phyloP scores from a whole-genome alignment of 2,113 vertebrate species.

The Serranochromis macrocephalus region DNA sequence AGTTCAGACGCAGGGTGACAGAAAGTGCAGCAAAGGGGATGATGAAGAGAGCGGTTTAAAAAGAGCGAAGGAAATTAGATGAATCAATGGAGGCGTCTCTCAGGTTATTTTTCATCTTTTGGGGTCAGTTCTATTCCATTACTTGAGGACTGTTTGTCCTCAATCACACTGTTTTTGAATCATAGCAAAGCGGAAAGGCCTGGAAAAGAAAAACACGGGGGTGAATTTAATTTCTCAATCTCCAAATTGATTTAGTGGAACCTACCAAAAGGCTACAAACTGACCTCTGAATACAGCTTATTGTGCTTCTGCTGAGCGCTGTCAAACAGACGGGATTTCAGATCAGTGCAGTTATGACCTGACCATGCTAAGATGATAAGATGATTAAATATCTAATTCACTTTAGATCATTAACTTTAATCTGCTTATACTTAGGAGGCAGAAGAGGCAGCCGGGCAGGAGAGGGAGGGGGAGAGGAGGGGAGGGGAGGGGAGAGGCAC shows the following conservation, averaged over 20 bases:
- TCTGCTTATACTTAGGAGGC: constrained; percentile 62
- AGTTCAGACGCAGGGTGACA: constrained; percentile 48
- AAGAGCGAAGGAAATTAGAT: constrained; percentile 19
- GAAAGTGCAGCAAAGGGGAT: constrained; percentile 14
- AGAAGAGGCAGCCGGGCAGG: neutral
- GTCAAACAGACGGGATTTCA: constrained; percentile 62
- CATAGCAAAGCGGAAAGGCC: neutral
- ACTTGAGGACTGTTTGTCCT: constrained; percentile 23
- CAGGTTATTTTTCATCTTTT: constrained; percentile 23
- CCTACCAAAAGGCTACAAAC: neutral
- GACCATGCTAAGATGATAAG: constrained; percentile 66
- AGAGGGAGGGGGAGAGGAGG: neutral
- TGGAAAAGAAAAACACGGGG: neutral
- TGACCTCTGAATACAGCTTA: constrained; percentile 21
- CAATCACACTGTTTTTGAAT: constrained; percentile 13
- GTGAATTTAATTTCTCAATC: constrained; percentile 44
- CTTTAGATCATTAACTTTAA: constrained; percentile 72
- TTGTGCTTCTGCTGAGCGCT: constrained; percentile 5
- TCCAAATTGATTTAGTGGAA: constrained; percentile 46
- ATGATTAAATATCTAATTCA: constrained; percentile 76
- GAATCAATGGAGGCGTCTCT: constrained; percentile 9
- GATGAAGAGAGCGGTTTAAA: constrained; percentile 15
- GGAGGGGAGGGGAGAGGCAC: neutral
- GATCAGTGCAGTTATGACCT: constrained; percentile 56
- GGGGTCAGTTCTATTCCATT: constrained; percentile 27